Evolutionary conservation across 2,113 vertebrate genomes (phyloP).

Genomic region (Balaeniceps rex): DNA sequence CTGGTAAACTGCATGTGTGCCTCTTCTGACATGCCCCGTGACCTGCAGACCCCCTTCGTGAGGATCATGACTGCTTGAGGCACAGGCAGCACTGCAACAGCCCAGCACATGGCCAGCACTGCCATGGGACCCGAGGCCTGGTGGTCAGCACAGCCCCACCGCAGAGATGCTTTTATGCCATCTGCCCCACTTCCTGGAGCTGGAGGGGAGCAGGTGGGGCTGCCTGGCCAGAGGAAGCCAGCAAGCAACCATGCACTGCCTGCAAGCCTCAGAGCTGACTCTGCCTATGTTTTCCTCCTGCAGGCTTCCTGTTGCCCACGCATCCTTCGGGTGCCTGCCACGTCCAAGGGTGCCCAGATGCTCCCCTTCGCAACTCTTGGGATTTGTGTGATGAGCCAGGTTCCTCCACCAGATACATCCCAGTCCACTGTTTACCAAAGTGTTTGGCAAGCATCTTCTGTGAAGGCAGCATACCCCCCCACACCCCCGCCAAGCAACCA

Average conservation of each 20-base stretch:
- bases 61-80: background rate
- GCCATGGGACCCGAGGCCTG: background rate
- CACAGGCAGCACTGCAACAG: background rate
- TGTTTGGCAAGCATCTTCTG: background rate
- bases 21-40: background rate
- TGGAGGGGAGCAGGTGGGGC: fast-evolving
- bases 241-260: background rate
- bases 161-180: background rate
- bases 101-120: background rate
- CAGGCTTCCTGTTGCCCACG: background rate
- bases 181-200: background rate
- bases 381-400: background rate
- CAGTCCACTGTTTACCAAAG: background rate
- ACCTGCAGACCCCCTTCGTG: background rate
- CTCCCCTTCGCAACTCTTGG: background rate
- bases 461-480: background rate
- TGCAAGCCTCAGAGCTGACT: background rate
- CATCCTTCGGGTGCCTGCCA: background rate
- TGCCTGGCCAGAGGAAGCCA: background rate
- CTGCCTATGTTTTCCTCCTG: background rate
- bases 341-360: background rate
- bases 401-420: background rate
- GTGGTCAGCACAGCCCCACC: background rate
- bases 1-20: background rate
- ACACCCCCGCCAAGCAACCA: background rate